Conservation (phyloP, 2,888 invertebrate species). For the Lepidonotus clava region DNA sequence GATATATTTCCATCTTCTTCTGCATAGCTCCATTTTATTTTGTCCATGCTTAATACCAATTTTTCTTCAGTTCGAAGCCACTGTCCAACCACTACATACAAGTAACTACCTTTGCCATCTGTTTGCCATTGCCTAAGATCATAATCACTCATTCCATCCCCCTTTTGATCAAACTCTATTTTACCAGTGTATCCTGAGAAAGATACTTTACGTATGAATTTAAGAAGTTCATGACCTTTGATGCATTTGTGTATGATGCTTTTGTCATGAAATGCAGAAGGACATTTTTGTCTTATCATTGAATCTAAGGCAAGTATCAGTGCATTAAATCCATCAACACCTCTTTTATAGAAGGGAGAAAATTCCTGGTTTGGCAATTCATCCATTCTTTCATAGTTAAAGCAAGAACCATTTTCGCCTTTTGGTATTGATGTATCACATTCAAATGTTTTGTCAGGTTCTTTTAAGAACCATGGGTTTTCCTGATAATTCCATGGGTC, state of each 20-base stretch:
- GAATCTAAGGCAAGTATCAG: constrained; percentile 67
- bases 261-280: constrained; percentile 49
- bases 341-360: neutral
- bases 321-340: constrained; percentile 69
- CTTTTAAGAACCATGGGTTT: neutral
- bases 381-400: neutral
- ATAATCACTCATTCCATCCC: constrained; percentile 68
- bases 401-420: neutral
- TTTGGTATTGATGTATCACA: neutral
- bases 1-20: neutral
- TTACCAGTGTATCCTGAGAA: constrained; percentile 67
- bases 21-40: neutral
- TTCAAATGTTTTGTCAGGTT: neutral
- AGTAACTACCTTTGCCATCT: neutral
- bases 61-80: neutral
- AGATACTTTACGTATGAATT: constrained; percentile 64
- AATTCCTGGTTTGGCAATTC: constrained; percentile 21
- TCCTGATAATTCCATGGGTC: neutral
- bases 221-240: constrained; percentile 62
- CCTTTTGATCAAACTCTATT: constrained; percentile 68
- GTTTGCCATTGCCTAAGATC: constrained; percentile 66
- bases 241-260: constrained; percentile 64
- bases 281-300: constrained; percentile 66
- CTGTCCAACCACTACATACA: neutral
- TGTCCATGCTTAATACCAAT: neutral